Conservation (phyloP, 2,797 vertebrate species). For the Paratrypauchen microcephalus region DNA sequence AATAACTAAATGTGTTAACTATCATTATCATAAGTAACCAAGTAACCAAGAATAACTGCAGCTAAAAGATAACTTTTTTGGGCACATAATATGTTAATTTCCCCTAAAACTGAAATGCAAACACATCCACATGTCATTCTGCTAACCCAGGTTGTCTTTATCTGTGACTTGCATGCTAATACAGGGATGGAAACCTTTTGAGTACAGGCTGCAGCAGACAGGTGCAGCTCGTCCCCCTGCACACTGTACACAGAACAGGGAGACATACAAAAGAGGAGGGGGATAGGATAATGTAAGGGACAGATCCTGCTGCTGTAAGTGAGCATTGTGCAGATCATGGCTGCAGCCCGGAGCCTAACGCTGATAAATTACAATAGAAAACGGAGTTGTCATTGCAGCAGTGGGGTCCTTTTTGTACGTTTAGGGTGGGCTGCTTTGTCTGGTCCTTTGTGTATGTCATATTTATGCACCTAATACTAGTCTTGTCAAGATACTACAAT, state of each 20-base stretch:
- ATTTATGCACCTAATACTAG: slow-evolving; percentile 11
- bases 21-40: background rate
- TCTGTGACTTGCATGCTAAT: slow-evolving; percentile 35
- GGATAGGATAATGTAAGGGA: slow-evolving; percentile 37
- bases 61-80: background rate
- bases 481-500: too few species aligned
- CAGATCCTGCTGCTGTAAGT: slow-evolving; percentile 31
- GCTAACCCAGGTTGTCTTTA: slow-evolving; percentile 5
- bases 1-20: background rate
- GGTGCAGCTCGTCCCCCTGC: slow-evolving; percentile 25
- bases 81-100: slow-evolving; percentile 24
- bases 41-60: background rate
- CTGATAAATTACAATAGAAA: slow-evolving; percentile 57
- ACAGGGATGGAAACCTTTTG: slow-evolving; percentile 22
- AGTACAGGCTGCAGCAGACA: slow-evolving; percentile 25
- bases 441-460: slow-evolving; percentile 33
- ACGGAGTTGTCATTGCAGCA: slow-evolving; percentile 49
- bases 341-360: slow-evolving; percentile 49
- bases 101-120: slow-evolving; percentile 27
- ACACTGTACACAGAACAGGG: slow-evolving; percentile 10
- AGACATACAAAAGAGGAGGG: slow-evolving; percentile 28
- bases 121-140: background rate
- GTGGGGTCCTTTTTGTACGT: slow-evolving; percentile 41
- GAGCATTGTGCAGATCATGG: slow-evolving; percentile 35
- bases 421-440: slow-evolving; percentile 36